Base-by-base conservation (phyloP, 2,797 vertebrate genomes). In the Hemibagrus guttatus region DNA sequence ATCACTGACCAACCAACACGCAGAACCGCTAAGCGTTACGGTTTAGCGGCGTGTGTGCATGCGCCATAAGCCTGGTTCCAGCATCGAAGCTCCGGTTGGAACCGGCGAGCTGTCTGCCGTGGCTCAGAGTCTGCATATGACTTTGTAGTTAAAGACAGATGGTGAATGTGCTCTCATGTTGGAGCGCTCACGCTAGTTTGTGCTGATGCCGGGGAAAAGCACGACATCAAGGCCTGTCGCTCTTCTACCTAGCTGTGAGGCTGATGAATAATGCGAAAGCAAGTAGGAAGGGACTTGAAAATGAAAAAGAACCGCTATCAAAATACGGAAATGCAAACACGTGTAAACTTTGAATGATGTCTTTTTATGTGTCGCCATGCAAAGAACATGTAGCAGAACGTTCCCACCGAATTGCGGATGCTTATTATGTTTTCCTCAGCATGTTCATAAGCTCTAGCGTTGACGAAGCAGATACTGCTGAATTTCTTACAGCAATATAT, bases 121-220 rank as follows among this genome's bases (percentile, higher is more conserved):
- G 86, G 85, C 85, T 87, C 74, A 58, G 86, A 85, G 82, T 89
- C 85, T 89, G 91, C 69, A 89, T 86, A 89, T 90, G 92, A 89
- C 90, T 91, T 88, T 91, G 90, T 90, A 89, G 90, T 90, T 61
- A 81, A 86, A 90, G 91, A 93, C 91, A 92, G 91, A 92, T 93
- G 91, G 91, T 88, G 87, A 85, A 87, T 86, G 88, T 88, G 88
- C 89, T 89, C 88, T 84, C 61, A 84, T 89, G 85, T 85, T 90
- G 87, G 85, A 86, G 84, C 84, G 72, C 72, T 86, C 78, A 68
- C 83, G 58, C 85, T 58, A 78, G 83, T 91, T 91, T 91, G 88
- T 91, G 91, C 92, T 92, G 92, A 93, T 90, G 90, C 87, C 84
- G 91, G 82, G 84, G 84, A 89, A 91, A 88, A 87, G 88, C 80